Evolutionary conservation across 2,113 vertebrate genomes (phyloP).

Genomic region (Empidonax traillii): DNA sequence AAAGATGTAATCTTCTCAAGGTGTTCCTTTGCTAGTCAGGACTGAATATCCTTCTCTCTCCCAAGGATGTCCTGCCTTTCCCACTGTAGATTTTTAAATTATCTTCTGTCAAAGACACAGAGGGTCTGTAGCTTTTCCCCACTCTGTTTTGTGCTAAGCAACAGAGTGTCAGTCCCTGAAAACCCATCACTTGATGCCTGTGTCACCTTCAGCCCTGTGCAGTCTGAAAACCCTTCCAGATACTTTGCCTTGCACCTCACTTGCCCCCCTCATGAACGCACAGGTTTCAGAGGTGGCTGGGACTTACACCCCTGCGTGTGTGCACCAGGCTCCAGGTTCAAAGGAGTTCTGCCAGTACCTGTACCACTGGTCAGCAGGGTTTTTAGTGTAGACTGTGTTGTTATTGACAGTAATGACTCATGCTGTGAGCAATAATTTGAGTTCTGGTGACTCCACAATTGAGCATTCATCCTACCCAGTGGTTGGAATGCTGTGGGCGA

Average conservation of each 20-base stretch:
- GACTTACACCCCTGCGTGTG: rapidly evolving
- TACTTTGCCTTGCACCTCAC: neutral
- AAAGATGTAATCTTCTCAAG: neutral
- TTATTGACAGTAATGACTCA: neutral
- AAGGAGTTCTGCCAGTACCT: neutral
- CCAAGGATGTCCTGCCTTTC: neutral
- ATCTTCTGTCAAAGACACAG: neutral
- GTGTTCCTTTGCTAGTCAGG: neutral
- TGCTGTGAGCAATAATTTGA: neutral
- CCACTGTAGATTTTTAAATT: neutral
- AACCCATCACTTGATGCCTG: neutral
- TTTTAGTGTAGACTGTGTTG: neutral
- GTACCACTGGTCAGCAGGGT: neutral
- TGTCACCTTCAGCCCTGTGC: neutral
- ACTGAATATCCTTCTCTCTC: neutral
- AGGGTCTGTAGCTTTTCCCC: neutral
- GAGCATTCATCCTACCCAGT: neutral
- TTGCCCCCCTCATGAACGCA: neutral
- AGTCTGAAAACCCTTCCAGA: neutral
- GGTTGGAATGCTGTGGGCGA: neutral
- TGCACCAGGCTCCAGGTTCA: neutral
- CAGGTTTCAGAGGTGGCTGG: neutral
- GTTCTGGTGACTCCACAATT: neutral
- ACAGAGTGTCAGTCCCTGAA: neutral
- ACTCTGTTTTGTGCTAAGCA: neutral